Evolutionary conservation across 2,888 invertebrate species (phyloP).

Genomic region (Emmelina monodactyla): DNA sequence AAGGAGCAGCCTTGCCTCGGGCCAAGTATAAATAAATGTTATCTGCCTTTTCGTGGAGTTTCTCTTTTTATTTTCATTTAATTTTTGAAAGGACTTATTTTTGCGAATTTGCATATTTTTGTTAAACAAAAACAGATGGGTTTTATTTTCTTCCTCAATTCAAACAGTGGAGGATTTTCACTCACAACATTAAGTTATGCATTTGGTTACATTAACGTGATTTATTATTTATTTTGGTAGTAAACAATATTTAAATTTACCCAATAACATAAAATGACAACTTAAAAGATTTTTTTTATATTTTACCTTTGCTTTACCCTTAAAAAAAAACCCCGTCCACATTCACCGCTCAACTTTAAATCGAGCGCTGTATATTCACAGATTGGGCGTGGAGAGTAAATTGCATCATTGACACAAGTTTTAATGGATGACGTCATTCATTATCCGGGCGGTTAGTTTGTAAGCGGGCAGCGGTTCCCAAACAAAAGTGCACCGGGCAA

Average conservation of each 20-base stretch:
- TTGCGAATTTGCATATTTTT: not conserved
- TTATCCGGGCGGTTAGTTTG: conserved; percentile 23
- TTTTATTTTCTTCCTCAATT: no score
- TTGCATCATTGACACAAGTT: conserved; percentile 17
- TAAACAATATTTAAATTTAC: no score
- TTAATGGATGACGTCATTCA: conserved; percentile 37
- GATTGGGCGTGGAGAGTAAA: not conserved
- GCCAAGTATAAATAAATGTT: not conserved
- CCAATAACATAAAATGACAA: no score
- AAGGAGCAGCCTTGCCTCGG: not conserved
- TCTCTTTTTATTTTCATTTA: not conserved
- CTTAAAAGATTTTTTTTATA: no score
- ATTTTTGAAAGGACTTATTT: conserved; percentile 1
- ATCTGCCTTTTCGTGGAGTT: conserved; percentile 1
- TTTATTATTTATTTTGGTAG: no score
- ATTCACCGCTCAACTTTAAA: no score
- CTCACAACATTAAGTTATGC: no score
- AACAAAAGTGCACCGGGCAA: conserved; percentile 23
- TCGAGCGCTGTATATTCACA: not conserved
- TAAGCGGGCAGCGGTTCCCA: conserved; percentile 18
- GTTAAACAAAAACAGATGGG: no score
- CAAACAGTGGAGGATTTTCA: not conserved
- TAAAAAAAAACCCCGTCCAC: no score
- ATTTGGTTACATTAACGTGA: no score
- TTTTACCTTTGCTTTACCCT: no score